Base-by-base conservation (phyloP, 30 jellyfish, hydroid and myxozoan species). In the Pseudorhiza aurosa region DNA sequence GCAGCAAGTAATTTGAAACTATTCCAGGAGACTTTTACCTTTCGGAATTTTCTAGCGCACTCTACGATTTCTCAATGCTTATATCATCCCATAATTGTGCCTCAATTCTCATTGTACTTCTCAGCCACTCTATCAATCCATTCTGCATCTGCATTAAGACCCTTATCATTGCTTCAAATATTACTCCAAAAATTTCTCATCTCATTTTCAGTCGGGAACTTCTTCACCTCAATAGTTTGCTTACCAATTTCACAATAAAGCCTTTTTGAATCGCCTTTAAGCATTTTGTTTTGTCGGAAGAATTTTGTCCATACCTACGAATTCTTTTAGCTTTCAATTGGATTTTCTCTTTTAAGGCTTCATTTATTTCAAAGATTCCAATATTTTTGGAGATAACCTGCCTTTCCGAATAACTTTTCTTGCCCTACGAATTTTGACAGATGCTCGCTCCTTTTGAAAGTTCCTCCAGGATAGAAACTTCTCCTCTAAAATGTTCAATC, bases 21-120 rank as follows among this genome's bases (percentile, higher is more conserved):
- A 33, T 30, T 4, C 88, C 88, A 6, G 77, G 88, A 0, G 88
- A 75, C 58, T 75, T 75, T 78, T 78, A 56, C 25, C 39, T 55
- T 28, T 75, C 7, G 78, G 19, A 68, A 33, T 29, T 75, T 75
- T 6, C 40, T 50, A 1, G 58, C 36, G 18, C 62, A 57, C 11
- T 51, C 35, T 27, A 33, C 8, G n/a, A 51, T 33, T 33, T n/a
- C n/a, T n/a, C n/a, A n/a, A n/a, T n/a, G n/a, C n/a, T n/a, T n/a
- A n/a, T n/a, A n/a, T n/a, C 63, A 15, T 49, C 29, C 63, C 63
- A 49, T 2, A n/a, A n/a, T n/a, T n/a, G n/a, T n/a, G n/a, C n/a
- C n/a, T 42, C 37, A 15, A 68, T 43, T 19, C 44, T 22, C 1
- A n/a, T 5, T 42, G 12, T 1, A 32, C 2, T 40, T 40, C 11